Base-by-base conservation (phyloP, 2,888 invertebrate genomes). In the Drosophila anomalipes region DNA sequence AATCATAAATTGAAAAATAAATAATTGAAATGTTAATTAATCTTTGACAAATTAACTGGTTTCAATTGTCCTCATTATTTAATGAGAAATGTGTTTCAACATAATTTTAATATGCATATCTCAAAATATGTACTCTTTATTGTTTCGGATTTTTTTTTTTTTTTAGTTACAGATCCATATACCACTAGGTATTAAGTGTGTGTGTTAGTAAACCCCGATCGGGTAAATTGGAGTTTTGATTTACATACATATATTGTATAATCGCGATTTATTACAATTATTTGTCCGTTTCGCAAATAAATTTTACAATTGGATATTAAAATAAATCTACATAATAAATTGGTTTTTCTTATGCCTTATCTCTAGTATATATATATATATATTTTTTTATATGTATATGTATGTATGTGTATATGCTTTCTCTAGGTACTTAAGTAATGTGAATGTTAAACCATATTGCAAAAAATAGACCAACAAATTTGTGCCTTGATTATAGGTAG, bases 391-490 rank as follows among this genome's bases (percentile, higher is more conserved):
- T 70, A 62, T 70, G 19, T 69, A 33, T 63, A 44, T 70, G 35
- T 80, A 37, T 72, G 28, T 65, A 64, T 81, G 60, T 77, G 47
- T 76, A 67, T 83, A 77, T 87, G 71, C 67, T 69, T 89, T 80
- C 74, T 85, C 85, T 89, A 89, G 86, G 90, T 86, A 86, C 90
- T 71, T 78, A 87, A 82, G 88, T 86, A 80, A 76, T 82, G 51
- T 76, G 53, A 74, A 77, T 66, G 70, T 35, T 67, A 56, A 70
- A 79, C 64, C 26, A 77, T 71, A 65, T 56, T 75, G 52, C 58
- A 59, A 70, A 56, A 59, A 52, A 12, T 22, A 59, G 49, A 79
- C 39, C 28, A 56, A 61, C 66, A 72, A 63, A 73, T 78, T 80
- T 76, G 77, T 70, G 79, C 77, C 54, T 70, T 71, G 51, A n/a